phyloP scores from a whole-genome alignment of 2,797 vertebrate genomes.

The Lagorchestes hirsutus region DNA sequence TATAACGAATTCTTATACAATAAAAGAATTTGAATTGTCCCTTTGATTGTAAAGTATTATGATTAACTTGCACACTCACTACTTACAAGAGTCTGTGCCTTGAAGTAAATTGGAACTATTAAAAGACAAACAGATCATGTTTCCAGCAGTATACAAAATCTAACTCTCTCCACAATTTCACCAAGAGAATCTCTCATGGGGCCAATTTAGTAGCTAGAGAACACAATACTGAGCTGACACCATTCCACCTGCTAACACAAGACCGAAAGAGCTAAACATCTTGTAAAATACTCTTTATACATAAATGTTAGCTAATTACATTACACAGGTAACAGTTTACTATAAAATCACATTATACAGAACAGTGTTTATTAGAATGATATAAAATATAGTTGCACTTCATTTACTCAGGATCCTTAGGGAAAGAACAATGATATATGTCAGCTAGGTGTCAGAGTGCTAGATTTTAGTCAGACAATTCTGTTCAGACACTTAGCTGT shows the following conservation, averaged over 20 bases:
- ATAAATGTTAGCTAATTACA: constrained; percentile 4
- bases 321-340: background rate
- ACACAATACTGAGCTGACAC: background rate
- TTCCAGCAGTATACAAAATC: background rate
- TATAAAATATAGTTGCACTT: background rate
- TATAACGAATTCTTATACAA: constrained; percentile 13
- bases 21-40: background rate
- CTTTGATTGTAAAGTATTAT: constrained; percentile 34
- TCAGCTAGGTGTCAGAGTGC: background rate
- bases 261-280: background rate
- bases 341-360: background rate
- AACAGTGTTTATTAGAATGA: background rate
- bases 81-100: background rate
- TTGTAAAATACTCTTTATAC: background rate
- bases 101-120: constrained; percentile 9
- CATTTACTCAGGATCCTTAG: background rate
- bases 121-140: constrained; percentile 29
- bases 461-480: background rate
- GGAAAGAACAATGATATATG: background rate
- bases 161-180: background rate
- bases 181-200: background rate
- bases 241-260: background rate
- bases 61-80: background rate
- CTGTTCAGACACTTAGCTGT: background rate
- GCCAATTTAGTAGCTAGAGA: background rate